phyloP scores from a whole-genome alignment of 2,888 invertebrate species.

The Tipula unca region DNA sequence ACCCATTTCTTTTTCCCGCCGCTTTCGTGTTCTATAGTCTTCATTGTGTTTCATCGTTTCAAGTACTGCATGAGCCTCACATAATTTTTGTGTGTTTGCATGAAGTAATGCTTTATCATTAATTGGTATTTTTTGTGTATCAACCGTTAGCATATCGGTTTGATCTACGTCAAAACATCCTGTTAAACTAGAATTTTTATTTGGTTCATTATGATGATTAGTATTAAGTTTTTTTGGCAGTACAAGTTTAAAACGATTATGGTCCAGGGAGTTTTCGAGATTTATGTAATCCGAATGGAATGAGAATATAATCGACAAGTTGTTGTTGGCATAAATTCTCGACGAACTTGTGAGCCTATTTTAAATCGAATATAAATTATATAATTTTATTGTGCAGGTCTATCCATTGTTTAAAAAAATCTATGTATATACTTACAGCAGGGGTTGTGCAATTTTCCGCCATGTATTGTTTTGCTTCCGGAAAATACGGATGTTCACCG shows the following conservation, averaged over 20 bases:
- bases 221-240: conserved; percentile 28
- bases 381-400: too few relatives aligned
- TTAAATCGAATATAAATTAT: background rate
- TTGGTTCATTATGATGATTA: conserved; percentile 18
- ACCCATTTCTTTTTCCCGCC: conserved; percentile 20
- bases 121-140: conserved; percentile 24
- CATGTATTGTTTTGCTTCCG: conserved; percentile 32
- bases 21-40: background rate
- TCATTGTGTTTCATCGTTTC: background rate
- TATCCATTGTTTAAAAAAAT: background rate
- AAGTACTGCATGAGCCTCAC: background rate
- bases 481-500: conserved; percentile 32
- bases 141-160: conserved; percentile 24
- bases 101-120: background rate
- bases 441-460: conserved; percentile 33
- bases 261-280: conserved; percentile 19
- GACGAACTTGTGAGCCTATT: conserved; percentile 26
- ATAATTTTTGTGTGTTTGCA: background rate
- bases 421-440: conserved; percentile 30
- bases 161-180: background rate
- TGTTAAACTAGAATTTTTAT: background rate
- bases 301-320: conserved; percentile 35
- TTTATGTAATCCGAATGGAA: conserved; percentile 32
- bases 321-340: conserved; percentile 25
- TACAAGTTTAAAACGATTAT: conserved; percentile 23